These are phyloP conservation scores for Felis chaus DNA, from an alignment of 2,113 vertebrate genomes.

Conservation along the genomic window DNA sequence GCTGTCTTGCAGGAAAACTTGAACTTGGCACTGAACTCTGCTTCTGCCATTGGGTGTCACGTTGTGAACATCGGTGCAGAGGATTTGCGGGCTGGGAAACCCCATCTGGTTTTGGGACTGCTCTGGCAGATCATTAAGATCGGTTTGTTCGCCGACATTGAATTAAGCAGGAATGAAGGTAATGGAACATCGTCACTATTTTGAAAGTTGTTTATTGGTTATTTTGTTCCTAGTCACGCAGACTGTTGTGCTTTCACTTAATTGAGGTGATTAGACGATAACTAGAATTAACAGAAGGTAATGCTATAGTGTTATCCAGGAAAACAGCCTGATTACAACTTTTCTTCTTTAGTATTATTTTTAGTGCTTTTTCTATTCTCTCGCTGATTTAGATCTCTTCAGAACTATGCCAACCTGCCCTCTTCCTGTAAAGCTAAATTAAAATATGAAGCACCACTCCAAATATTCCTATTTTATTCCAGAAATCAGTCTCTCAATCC, in stretches of 20 bases:
- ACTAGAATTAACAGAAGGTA: conserved; percentile 42
- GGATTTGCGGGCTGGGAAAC: conserved; percentile 96
- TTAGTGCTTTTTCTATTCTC: neutral
- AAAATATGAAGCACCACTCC: neutral
- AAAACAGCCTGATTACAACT: conserved; percentile 40
- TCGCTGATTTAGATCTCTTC: neutral
- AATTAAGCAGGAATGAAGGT: conserved; percentile 98
- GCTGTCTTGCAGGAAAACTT: conserved; percentile 92
- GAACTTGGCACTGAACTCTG: conserved; percentile 97
- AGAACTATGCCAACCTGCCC: neutral
- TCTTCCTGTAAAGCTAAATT: neutral
- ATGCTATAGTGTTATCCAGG: conserved; percentile 40
- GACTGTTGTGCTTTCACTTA: conserved; percentile 1
- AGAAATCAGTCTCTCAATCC: neutral
- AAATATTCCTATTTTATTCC: neutral
- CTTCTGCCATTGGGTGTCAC: conserved; percentile 98
- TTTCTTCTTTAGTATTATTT: conserved; percentile 37
- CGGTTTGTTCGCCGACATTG: conserved; percentile 95
- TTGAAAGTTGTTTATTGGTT: neutral
- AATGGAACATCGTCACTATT: conserved; percentile 37
- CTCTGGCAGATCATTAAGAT: conserved; percentile 99
- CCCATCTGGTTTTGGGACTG: conserved; percentile 96
- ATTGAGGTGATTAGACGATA: conserved; percentile 17
- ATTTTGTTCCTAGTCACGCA: neutral
- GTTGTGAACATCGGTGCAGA: conserved; percentile 98